These are phyloP conservation scores for Lasioglossum albipes DNA, from an alignment of 1,140 invertebrate species.

Conservation along the genomic window DNA sequence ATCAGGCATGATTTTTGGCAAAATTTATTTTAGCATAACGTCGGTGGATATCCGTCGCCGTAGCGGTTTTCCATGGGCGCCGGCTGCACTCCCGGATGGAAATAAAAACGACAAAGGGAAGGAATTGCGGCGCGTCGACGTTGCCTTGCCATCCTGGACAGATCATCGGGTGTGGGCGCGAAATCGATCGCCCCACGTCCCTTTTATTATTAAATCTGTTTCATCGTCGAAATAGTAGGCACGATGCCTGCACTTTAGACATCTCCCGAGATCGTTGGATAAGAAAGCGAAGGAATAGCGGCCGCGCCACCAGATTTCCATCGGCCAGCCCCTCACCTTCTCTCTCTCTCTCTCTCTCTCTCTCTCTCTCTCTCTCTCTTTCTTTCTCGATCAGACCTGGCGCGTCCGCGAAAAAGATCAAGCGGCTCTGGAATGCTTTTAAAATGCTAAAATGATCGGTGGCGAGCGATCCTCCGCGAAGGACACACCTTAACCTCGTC, in stretches of 20 bases:
- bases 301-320: constrained; percentile 32
- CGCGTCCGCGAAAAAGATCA: constrained; percentile 41
- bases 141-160: not conserved
- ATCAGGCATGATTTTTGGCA: constrained; percentile 28
- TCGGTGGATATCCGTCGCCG: not conserved
- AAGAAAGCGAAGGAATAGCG: constrained; percentile 6
- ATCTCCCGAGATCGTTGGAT: constrained; percentile 44
- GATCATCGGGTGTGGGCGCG: constrained; percentile 51
- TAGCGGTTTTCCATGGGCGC: constrained; percentile 9
- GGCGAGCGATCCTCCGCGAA: constrained; percentile 19
- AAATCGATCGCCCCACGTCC: constrained; percentile 54
- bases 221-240: constrained; percentile 50
- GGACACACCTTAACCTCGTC: constrained; percentile 28
- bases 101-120: constrained; percentile 11
- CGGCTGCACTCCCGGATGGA: not conserved
- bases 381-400: constrained; percentile 33
- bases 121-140: constrained; percentile 16
- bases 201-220: constrained; percentile 51
- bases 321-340: not conserved
- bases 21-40: constrained; percentile 21
- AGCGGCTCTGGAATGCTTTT: constrained; percentile 61
- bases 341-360: too few relatives aligned
- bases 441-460: constrained; percentile 65
- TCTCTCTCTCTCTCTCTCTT: too few relatives aligned
- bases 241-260: constrained; percentile 34